Evolutionary conservation across 2,797 vertebrate genomes (phyloP).

Genomic region (Huso huso): DNA sequence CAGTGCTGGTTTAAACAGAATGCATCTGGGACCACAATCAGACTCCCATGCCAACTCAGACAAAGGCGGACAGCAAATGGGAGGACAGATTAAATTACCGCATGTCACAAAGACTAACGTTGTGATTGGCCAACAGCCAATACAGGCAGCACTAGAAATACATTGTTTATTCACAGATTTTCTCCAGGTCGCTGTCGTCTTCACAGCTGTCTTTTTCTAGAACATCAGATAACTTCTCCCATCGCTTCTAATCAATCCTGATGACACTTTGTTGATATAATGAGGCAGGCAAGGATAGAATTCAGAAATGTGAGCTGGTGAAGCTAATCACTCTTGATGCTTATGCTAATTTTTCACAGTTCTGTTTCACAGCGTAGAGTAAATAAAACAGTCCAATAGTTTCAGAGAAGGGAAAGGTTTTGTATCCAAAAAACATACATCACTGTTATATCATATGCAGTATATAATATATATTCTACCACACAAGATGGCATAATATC

Average conservation of each 20-base stretch:
- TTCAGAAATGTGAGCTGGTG: too few relatives aligned
- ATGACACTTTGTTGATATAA: too few relatives aligned
- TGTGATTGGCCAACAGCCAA: constrained; percentile 26
- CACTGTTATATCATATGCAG: too few relatives aligned
- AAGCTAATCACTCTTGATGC: too few relatives aligned
- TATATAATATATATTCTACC: too few relatives aligned
- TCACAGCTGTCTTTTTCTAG: background rate
- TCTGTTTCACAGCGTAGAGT: too few relatives aligned
- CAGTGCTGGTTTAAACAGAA: constrained; percentile 9
- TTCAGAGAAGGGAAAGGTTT: too few relatives aligned
- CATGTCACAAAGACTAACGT: constrained; percentile 37
- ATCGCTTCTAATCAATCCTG: background rate
- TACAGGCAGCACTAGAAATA: background rate
- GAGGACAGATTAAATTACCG: constrained; percentile 43
- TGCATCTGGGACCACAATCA: constrained; percentile 1
- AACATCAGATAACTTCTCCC: background rate
- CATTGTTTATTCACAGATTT: background rate
- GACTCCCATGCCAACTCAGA: constrained; percentile 19
- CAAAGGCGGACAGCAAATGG: constrained; percentile 45
- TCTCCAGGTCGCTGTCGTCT: background rate
- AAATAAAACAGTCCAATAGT: too few relatives aligned
- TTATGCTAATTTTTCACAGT: too few relatives aligned
- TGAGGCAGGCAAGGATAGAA: too few relatives aligned
- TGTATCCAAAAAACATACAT: too few relatives aligned
- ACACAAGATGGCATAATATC: too few relatives aligned